Conservation (phyloP, 2,797 vertebrate species). For the Melanogrammus aeglefinus region DNA sequence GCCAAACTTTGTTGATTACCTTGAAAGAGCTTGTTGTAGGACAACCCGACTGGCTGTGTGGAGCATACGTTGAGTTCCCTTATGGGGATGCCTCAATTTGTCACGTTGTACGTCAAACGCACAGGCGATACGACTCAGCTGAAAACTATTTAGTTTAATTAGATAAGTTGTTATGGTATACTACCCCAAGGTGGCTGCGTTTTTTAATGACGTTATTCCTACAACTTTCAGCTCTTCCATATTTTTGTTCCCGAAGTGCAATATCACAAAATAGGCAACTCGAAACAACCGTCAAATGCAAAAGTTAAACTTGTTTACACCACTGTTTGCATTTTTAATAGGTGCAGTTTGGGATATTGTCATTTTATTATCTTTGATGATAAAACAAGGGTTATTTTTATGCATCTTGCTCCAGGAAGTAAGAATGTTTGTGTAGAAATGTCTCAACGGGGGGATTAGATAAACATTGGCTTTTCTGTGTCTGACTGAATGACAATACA, state of each 20-base stretch:
- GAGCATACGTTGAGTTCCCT: slow-evolving; percentile 2
- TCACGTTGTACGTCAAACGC: slow-evolving; percentile 5
- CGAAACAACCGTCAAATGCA: slow-evolving; percentile 46
- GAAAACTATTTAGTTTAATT: slow-evolving; percentile 61
- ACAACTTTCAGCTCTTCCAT: slow-evolving; percentile 55
- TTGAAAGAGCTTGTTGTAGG: background rate
- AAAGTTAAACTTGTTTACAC: slow-evolving; percentile 45
- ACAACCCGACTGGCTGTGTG: background rate
- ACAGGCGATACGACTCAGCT: slow-evolving; percentile 47
- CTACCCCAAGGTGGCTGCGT: slow-evolving; percentile 65
- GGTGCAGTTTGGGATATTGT: slow-evolving; percentile 38
- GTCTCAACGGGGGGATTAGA: background rate
- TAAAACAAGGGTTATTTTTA: slow-evolving; percentile 23
- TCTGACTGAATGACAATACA: background rate
- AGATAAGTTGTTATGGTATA: slow-evolving; percentile 54
- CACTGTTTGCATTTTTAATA: slow-evolving; percentile 56
- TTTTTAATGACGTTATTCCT: slow-evolving; percentile 66
- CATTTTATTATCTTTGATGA: slow-evolving; percentile 44
- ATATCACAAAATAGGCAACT: slow-evolving; percentile 33
- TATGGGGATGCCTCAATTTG: slow-evolving; percentile 25
- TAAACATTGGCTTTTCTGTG: background rate
- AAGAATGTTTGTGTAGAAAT: slow-evolving; percentile 18
- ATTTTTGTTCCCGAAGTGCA: slow-evolving; percentile 48
- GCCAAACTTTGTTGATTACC: background rate
- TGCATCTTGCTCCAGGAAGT: slow-evolving; percentile 17